These are phyloP conservation scores for Acronicta psi DNA, from an alignment of 2,888 invertebrate species.

Conservation along the genomic window DNA sequence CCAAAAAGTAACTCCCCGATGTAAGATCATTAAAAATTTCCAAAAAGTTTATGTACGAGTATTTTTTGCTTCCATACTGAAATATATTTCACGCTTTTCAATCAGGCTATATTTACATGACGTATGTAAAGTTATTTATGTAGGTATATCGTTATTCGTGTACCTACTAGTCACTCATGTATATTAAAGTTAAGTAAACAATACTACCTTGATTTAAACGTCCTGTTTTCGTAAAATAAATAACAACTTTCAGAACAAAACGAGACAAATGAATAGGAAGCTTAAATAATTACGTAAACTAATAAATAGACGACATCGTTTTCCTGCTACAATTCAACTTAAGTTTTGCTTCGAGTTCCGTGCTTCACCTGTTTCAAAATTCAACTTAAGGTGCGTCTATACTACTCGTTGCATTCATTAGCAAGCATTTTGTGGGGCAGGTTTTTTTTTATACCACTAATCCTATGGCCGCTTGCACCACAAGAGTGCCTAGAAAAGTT, in stretches of 20 bases:
- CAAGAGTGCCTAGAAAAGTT: too few relatives aligned
- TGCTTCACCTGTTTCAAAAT: conserved; percentile 28
- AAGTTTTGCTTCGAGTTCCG: conserved; percentile 25
- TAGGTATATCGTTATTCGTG: not conserved
- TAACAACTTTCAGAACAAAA: conserved; percentile 13
- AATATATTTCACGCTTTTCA: not conserved
- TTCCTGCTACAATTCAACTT: conserved; percentile 18
- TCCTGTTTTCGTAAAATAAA: conserved; percentile 12
- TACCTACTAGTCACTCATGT: not conserved
- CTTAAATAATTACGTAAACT: conserved; percentile 30
- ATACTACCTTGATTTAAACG: not conserved
- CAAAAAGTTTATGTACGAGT: not conserved
- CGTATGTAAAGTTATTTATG: not conserved
- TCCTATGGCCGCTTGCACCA: too few relatives aligned
- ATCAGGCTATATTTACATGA: conserved; percentile 1
- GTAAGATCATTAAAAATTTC: not conserved
- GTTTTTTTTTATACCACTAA: too few relatives aligned
- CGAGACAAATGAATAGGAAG: conserved; percentile 20
- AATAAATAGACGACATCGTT: conserved; percentile 23
- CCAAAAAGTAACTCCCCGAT: not conserved
- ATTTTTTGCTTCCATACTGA: not conserved
- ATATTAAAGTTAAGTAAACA: conserved; percentile 1
- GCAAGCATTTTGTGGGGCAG: not conserved
- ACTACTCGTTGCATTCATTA: not conserved
- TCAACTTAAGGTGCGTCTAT: conserved; percentile 1